Evolutionary conservation across 2,888 invertebrate species (phyloP), one percentile per base, ranked within the genome.

Genomic region (Calameuta idolon): DNA sequence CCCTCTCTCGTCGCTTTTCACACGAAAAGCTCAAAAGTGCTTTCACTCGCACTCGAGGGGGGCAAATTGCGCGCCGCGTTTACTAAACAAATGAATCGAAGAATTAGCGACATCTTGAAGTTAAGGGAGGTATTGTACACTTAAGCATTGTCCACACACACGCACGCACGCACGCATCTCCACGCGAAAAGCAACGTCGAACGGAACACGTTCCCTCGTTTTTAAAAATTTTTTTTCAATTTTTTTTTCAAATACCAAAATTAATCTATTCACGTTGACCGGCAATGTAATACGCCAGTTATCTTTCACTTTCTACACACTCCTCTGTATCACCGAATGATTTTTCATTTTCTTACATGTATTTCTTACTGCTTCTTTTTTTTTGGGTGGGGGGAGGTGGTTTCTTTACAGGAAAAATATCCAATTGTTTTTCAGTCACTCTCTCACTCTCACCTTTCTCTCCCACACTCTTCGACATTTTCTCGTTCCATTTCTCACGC

Each of bases 71-170:
- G 68, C 69, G 76, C 78, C 78, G 76, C 78, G 69, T 73, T 76
- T 73, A 76, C 71, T 78, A 78, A 78, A 78, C 78, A 73, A 78
- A 78, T 73, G 75, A 78, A 78, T 78, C 78, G 76, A 76, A 78
- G 76, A 78, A 40, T 76, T 76, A 78, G 68, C 73, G 76, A 78
- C 35, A 73, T 76, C 74, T 78, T 76, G 40, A 73, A 76, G 71
- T 76, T 76, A 76, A 78, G 76, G 76, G 78, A 78, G 76, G 76
- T 78, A 69, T 76, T 69, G 73, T 78, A 73, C 76, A 78, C 74
- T 73, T 76, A 79, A 80, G 77, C 77, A 78, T 80, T 69, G 69
- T 79, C 75, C 73, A 75, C 75, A 74, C 73, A 75, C 69, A 75
- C 76, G 35, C 69, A 68, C 78, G 77, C 73, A 75, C 40, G 76